phyloP scores from a whole-genome alignment of 2,888 invertebrate genomes.

The Polydrusus cervinus region DNA sequence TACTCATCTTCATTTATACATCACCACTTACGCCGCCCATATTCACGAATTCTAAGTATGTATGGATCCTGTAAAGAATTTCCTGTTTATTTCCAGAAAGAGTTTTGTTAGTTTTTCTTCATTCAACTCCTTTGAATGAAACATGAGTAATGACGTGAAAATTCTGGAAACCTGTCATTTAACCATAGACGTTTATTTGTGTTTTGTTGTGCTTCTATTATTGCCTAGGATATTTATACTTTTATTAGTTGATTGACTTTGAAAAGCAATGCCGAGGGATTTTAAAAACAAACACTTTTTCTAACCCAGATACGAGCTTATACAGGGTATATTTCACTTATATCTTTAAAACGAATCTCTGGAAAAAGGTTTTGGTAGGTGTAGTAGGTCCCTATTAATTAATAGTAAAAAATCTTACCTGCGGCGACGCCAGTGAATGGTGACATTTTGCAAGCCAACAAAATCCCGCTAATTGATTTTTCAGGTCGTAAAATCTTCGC shows the following conservation, averaged over 20 bases:
- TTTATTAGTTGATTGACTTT: conserved; percentile 6
- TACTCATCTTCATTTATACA: no score
- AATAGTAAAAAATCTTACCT: no score
- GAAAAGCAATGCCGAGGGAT: background rate
- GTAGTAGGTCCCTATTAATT: no score
- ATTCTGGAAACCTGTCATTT: conserved; percentile 7
- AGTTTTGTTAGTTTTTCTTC: conserved; percentile 28
- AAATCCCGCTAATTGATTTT: no score
- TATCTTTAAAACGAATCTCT: no score
- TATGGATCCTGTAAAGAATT: background rate
- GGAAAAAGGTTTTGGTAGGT: no score
- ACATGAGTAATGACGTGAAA: conserved; percentile 11
- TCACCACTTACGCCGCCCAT: no score
- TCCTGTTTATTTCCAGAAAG: conserved; percentile 27
- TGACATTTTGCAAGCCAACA: no score
- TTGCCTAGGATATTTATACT: background rate
- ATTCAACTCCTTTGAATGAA: conserved; percentile 20
- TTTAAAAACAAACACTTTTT: background rate
- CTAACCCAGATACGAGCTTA: background rate
- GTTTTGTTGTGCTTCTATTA: background rate
- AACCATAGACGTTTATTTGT: background rate
- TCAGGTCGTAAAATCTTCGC: no score
- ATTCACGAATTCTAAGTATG: no score
- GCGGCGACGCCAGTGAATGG: no score
- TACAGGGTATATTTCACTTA: no score